phyloP scores from a whole-genome alignment of 1,140 invertebrate genomes.

The Apis laboriosa region DNA sequence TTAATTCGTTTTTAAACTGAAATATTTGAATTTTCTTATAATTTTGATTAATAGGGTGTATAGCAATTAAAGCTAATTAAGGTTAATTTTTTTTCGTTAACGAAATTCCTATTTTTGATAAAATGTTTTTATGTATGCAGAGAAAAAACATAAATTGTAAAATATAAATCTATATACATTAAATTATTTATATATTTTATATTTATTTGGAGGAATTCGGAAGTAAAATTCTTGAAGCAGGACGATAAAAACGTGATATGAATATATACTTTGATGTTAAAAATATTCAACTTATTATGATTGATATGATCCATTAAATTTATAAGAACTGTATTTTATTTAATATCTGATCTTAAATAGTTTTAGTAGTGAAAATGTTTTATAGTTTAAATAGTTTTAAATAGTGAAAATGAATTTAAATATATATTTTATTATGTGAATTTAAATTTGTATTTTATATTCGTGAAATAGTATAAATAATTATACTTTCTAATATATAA shows the following conservation, averaged over 20 bases:
- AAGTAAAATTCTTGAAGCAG: slow-evolving; percentile 44
- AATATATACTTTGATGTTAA: slow-evolving; percentile 14
- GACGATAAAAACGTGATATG: slow-evolving; percentile 37
- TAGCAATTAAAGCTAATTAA: not conserved
- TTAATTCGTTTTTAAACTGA: not conserved
- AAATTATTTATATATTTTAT: not conserved
- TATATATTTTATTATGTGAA: not conserved
- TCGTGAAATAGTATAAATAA: too few species aligned
- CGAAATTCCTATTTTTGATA: not conserved
- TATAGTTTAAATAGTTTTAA: too few species aligned
- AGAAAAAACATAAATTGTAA: not conserved
- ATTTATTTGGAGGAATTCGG: slow-evolving; percentile 49
- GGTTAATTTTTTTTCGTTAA: not conserved
- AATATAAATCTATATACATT: not conserved
- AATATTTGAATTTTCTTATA: not conserved
- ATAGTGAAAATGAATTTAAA: too few species aligned
- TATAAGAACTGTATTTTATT: not conserved
- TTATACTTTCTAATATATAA: not conserved
- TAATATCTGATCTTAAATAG: not conserved
- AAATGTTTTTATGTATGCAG: not conserved
- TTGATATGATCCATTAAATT: not conserved
- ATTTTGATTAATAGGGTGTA: not conserved
- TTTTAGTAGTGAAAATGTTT: too few species aligned
- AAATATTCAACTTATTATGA: not conserved
- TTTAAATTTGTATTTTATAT: not conserved